Percentiles rank a stretch among this genome's conserved stretches.
Conservation (phyloP, 2,797 vertebrate species). For the Sebastes flavidus region DNA sequence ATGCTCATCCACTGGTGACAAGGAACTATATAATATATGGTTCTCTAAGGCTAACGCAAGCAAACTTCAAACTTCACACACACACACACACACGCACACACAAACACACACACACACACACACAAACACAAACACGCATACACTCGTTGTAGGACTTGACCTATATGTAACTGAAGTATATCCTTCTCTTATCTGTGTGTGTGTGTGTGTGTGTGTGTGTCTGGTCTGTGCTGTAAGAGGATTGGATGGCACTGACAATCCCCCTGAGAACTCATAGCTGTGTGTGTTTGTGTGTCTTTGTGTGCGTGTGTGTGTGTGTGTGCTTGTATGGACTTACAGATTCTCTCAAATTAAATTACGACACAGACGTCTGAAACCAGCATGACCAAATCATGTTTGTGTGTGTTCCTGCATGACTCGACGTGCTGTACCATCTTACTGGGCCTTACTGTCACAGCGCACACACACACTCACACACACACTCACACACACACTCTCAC, state of each 20-base stretch:
- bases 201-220: not conserved
- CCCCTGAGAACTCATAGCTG: constrained; percentile 5
- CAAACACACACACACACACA: not conserved
- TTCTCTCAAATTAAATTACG: not conserved
- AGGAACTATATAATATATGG: not conserved
- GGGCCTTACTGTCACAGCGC: not conserved
- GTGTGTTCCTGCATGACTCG: not conserved
- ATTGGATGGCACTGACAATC: constrained; percentile 48
- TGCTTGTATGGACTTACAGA: not conserved
- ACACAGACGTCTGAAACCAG: not conserved
- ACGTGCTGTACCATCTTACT: not conserved
- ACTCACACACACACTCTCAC: not conserved
- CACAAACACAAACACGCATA: not conserved
- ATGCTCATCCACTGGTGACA: not conserved
- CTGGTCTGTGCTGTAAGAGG: constrained; percentile 59
- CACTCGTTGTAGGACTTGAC: not conserved
- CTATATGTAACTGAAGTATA: not conserved
- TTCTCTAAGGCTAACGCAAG: too few relatives aligned
- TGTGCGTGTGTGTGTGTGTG: not conserved
- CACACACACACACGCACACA: too few relatives aligned
- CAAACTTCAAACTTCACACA: not conserved
- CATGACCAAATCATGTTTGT: not conserved
- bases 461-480: constrained; percentile 13
- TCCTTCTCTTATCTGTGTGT: not conserved
- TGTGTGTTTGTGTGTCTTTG: not conserved